These are phyloP conservation scores for Apostichopus leukothele DNA, from an alignment of 53 echinoderm and acorn worm genomes.

Conservation along the genomic window DNA sequence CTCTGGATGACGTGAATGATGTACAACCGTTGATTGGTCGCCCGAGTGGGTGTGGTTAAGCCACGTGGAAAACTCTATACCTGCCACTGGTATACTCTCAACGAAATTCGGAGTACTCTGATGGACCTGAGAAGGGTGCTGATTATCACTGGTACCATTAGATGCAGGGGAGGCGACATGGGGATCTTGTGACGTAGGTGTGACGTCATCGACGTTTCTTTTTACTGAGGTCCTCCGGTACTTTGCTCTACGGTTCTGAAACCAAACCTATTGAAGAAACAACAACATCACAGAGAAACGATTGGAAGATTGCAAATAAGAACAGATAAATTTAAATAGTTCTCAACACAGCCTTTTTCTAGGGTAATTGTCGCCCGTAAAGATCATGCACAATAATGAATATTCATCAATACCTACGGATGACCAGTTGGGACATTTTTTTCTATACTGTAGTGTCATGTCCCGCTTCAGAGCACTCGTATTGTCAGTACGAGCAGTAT, in stretches of 20 bases:
- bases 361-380: too few species aligned
- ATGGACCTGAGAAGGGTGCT: neutral
- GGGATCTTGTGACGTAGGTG: neutral
- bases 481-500: too few species aligned
- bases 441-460: too few species aligned
- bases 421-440: too few species aligned
- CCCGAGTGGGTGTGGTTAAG: constrained; percentile 10
- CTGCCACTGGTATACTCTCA: constrained; percentile 14
- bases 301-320: too few species aligned
- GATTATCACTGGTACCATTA: neutral
- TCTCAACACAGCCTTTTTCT: too few species aligned
- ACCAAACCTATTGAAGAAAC: constrained; percentile 22
- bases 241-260: constrained; percentile 46
- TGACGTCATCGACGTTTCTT: neutral
- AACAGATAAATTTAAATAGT: too few species aligned
- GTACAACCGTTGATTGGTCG: constrained; percentile 28
- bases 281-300: too few species aligned
- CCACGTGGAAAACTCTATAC: constrained; percentile 23
- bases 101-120: neutral
- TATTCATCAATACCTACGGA: too few species aligned
- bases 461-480: too few species aligned
- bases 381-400: too few species aligned
- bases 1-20: constrained; percentile 8
- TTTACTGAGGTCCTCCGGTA: neutral
- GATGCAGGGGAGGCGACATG: constrained; percentile 18